phyloP scores from a whole-genome alignment of 1,140 invertebrate species.

The Caerostris darwini region DNA sequence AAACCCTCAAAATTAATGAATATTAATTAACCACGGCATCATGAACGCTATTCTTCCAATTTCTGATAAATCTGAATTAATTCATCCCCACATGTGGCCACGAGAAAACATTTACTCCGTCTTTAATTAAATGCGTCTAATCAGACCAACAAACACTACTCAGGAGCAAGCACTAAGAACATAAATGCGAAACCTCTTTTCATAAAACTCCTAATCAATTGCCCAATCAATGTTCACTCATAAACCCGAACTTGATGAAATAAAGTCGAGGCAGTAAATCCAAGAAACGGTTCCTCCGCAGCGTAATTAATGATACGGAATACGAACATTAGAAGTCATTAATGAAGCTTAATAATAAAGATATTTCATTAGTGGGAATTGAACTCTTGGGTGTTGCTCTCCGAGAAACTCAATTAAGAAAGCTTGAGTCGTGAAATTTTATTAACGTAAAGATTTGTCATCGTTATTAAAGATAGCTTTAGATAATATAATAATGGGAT shows the following conservation, averaged over 20 bases:
- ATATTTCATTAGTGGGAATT: constrained; percentile 53
- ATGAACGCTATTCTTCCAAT: neutral
- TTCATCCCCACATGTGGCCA: neutral
- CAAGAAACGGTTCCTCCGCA: constrained; percentile 17
- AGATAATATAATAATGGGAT: neutral
- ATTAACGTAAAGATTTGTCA: constrained; percentile 55
- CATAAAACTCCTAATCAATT: constrained; percentile 13
- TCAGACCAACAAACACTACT: constrained; percentile 13
- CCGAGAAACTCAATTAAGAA: constrained; percentile 39
- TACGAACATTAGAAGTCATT: constrained; percentile 44
- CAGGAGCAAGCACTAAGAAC: neutral
- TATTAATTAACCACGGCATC: constrained; percentile 1
- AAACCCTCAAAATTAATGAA: neutral
- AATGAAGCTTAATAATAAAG: constrained; percentile 59
- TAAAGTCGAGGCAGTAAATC: constrained; percentile 50
- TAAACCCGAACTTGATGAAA: constrained; percentile 26
- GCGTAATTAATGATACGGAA: constrained; percentile 45
- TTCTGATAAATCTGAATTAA: neutral
- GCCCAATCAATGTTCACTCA: neutral
- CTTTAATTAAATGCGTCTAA: neutral
- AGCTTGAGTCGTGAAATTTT: constrained; percentile 34
- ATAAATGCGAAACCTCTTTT: neutral
- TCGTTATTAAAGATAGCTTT: constrained; percentile 23
- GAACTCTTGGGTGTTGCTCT: constrained; percentile 37
- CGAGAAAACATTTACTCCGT: neutral